These are phyloP conservation scores for Anastrepha obliqua DNA, from an alignment of 1,140 invertebrate genomes.

Conservation along the genomic window DNA sequence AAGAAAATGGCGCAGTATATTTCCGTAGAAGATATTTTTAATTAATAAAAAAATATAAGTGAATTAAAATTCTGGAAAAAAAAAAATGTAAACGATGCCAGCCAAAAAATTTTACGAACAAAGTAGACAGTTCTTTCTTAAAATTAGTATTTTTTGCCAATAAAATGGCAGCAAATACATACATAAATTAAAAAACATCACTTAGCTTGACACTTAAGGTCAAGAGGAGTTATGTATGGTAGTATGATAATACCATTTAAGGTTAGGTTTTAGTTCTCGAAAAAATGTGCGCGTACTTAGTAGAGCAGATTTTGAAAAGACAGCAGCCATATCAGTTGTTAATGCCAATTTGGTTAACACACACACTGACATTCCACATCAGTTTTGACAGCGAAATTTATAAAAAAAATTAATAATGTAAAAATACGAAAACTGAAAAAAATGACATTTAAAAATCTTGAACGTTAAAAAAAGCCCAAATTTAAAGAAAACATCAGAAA, in stretches of 20 bases:
- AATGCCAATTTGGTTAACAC: neutral
- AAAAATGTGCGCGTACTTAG: neutral
- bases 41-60: neutral
- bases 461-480: no score
- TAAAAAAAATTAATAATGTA: neutral
- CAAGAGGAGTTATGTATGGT: conserved; percentile 2
- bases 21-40: neutral
- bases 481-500: no score
- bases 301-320: conserved; percentile 13
- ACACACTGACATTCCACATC: conserved; percentile 17
- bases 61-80: conserved; percentile 8
- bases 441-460: neutral
- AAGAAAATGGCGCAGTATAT: neutral
- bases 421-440: neutral
- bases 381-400: neutral
- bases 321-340: conserved; percentile 26
- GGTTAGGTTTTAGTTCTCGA: neutral
- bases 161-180: neutral
- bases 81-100: conserved; percentile 43
- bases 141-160: conserved; percentile 38
- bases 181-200: neutral
- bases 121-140: conserved; percentile 22
- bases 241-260: neutral
- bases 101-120: conserved; percentile 34
- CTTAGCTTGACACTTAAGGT: neutral